Conservation (phyloP, 2,113 vertebrate genomes). For the Corythornis madagascariensis region DNA sequence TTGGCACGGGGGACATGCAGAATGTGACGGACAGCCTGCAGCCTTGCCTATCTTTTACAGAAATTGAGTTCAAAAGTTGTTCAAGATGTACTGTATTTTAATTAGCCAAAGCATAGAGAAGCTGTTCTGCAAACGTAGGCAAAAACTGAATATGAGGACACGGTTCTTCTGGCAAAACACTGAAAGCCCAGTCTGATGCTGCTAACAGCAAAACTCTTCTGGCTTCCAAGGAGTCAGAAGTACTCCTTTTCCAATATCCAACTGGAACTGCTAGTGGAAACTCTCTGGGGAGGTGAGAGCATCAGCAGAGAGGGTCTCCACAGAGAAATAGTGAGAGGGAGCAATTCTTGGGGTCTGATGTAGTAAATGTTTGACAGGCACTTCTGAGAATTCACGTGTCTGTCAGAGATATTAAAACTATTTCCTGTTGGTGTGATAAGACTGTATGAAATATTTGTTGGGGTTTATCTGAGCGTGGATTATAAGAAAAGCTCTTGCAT, state of each 20-base stretch:
- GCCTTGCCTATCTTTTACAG: not conserved
- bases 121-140: not conserved
- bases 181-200: not conserved
- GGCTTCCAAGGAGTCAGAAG: not conserved
- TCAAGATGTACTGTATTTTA: not conserved
- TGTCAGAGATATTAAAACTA: not conserved
- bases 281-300: not conserved
- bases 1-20: not conserved
- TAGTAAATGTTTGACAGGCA: not conserved
- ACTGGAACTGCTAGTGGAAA: not conserved
- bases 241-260: not conserved
- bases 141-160: not conserved
- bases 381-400: not conserved
- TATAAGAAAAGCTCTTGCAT: slow-evolving; percentile 43
- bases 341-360: not conserved
- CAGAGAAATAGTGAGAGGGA: not conserved
- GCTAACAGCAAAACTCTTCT: not conserved
- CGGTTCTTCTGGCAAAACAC: not conserved
- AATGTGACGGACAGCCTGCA: slow-evolving; percentile 5
- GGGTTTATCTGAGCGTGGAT: not conserved
- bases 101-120: not conserved
- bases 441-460: not conserved
- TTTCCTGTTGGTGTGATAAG: not conserved
- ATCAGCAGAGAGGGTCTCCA: not conserved
- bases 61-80: slow-evolving; percentile 18